phyloP scores from a whole-genome alignment of 2,113 vertebrate genomes.

The Sphaerodactylus townsendi region DNA sequence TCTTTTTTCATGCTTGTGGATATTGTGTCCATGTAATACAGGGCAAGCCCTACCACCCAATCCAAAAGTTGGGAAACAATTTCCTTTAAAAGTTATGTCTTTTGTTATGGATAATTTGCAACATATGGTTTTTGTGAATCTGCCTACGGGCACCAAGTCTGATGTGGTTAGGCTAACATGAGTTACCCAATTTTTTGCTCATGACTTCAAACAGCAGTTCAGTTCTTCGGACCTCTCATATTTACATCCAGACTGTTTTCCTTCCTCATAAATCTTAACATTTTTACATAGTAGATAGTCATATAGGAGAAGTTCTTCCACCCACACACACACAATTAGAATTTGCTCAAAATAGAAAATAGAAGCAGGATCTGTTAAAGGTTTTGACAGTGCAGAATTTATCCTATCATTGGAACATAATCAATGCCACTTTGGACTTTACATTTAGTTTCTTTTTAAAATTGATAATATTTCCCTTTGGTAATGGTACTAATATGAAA shows the following conservation, averaged over 20 bases:
- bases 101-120: constrained; percentile 33
- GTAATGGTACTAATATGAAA: background rate
- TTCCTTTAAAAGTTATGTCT: constrained; percentile 38
- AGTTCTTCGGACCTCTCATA: constrained; percentile 22
- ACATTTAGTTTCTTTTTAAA: constrained; percentile 7
- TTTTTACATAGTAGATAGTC: constrained; percentile 5
- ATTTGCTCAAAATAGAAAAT: background rate
- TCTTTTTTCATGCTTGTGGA: background rate
- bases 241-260: constrained; percentile 32
- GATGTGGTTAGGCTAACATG: constrained; percentile 33
- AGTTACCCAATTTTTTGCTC: constrained; percentile 41
- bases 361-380: background rate
- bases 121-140: constrained; percentile 30
- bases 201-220: constrained; percentile 29
- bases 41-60: constrained; percentile 1
- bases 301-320: constrained; percentile 21
- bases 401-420: background rate
- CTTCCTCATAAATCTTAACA: constrained; percentile 16
- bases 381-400: constrained; percentile 12
- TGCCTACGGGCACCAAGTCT: constrained; percentile 39
- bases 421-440: background rate
- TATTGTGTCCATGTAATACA: background rate
- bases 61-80: constrained; percentile 6
- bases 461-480: fast-evolving
- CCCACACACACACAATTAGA: too few species aligned